Conservation (phyloP, 2,113 vertebrate genomes). For the Forbesichthys agassizii region DNA sequence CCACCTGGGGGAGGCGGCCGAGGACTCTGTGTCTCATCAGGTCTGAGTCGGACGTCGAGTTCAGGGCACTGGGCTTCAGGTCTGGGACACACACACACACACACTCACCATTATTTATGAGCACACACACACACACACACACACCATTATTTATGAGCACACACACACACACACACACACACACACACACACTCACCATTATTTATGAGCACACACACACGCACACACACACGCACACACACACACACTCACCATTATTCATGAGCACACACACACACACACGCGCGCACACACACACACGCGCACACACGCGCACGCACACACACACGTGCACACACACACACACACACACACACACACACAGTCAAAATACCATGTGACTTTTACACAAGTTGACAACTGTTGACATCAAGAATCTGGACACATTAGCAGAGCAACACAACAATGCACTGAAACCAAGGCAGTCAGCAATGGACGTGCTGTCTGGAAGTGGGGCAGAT, state of each 20-base stretch:
- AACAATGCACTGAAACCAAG: too few relatives aligned
- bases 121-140: neutral
- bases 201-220: too few relatives aligned
- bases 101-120: neutral
- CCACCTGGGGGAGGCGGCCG: constrained; percentile 92
- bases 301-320: neutral
- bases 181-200: too few relatives aligned
- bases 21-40: constrained; percentile 88
- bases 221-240: neutral
- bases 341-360: neutral
- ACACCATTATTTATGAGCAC: neutral
- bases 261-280: neutral
- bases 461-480: too few relatives aligned
- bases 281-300: too few relatives aligned
- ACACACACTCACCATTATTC: neutral
- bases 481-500: neutral
- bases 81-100: constrained; percentile 55
- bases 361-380: too few relatives aligned
- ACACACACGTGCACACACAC: neutral
- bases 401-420: too few relatives aligned
- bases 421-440: too few relatives aligned
- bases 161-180: neutral
- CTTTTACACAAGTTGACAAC: too few relatives aligned
- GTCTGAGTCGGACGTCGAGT: constrained; percentile 88
- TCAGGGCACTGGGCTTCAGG: constrained; percentile 82